Evolutionary conservation across 2,888 invertebrate species (phyloP), one percentile per base, ranked within the genome.

Genomic region (Congeria kusceri): DNA sequence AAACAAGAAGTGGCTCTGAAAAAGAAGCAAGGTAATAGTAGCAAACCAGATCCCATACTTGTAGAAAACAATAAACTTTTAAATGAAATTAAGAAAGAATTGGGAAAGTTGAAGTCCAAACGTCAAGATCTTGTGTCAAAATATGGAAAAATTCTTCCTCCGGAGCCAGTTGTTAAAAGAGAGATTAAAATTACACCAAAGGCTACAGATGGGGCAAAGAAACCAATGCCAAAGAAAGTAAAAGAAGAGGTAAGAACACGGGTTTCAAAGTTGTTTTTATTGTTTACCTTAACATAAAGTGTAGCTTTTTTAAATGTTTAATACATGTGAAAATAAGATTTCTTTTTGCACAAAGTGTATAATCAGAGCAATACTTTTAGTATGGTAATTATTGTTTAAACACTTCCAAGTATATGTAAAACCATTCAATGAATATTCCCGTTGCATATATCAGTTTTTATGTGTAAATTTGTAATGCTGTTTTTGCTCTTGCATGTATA

Each of bases 1-100:
- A 87, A 87, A 59, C 90, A 91, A 70, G 91, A 92, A 67, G 90
- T 90, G 75, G 92, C 92, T 74, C 71, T 92, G 72, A 87, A 90
- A 80, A 87, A 91, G 47, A 89, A 88, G 64, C 87, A 87, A 47
- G 79, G 84, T 1, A 91, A 87, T 72, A 91, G 90, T 82, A 90
- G 90, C 5, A 91, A 90, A 79, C 91, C 88, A 67, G 92, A 92
- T 77, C 92, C 91, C 1, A 83, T 92, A 20, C 75, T 93, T 7
- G 56, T 85, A 25, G 90, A 92, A 65, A 92, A 91, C 68, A 89
- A 81, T 61, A 89, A 90, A 72, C 86, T 92, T 20, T 90, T 91
- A 71, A 90, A 89, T 39, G 91, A 91, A 68, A 91, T 92, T 23
- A 83, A 83, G 18, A 73, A 79, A 59, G 91, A 93, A 77, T 87